Evolutionary conservation across 1,140 invertebrate genomes (phyloP).

Genomic region (Sinonovacula constricta): DNA sequence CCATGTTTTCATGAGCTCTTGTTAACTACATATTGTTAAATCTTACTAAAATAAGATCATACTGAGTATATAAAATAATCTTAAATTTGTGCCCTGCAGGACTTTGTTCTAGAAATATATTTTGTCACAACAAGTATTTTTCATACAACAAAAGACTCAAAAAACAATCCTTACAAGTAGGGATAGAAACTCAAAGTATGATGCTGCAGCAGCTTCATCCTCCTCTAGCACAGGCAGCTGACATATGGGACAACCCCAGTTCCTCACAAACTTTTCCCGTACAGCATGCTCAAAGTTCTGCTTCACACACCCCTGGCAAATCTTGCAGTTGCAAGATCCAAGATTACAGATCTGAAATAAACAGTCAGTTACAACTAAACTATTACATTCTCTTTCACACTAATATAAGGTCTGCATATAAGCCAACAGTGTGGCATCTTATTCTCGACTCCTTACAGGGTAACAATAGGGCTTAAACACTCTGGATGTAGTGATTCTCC

Average conservation of each 20-base stretch:
- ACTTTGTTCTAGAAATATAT: too few relatives aligned
- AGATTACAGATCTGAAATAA: slow-evolving; percentile 70
- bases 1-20: too few relatives aligned
- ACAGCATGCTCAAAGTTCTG: slow-evolving; percentile 96
- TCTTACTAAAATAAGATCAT: too few relatives aligned
- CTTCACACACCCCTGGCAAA: slow-evolving; percentile 91
- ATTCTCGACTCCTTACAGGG: neutral
- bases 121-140: too few relatives aligned
- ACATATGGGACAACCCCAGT: slow-evolving; percentile 96
- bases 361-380: slow-evolving; percentile 3
- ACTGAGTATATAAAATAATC: too few relatives aligned
- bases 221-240: slow-evolving; percentile 87
- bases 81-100: too few relatives aligned
- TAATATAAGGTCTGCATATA: neutral
- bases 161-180: slow-evolving; percentile 80
- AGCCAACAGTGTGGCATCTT: neutral
- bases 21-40: too few relatives aligned
- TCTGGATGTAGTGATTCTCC: too few relatives aligned
- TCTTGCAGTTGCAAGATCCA: slow-evolving; percentile 70
- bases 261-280: slow-evolving; percentile 91
- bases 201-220: slow-evolving; percentile 84
- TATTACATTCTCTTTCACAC: neutral
- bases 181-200: slow-evolving; percentile 94
- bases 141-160: too few relatives aligned
- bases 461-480: neutral